Percentiles rank a stretch among this genome's conserved stretches.
Evolutionary conservation across 2,888 invertebrate genomes (phyloP).

Genomic region (Rutpela maculata): DNA sequence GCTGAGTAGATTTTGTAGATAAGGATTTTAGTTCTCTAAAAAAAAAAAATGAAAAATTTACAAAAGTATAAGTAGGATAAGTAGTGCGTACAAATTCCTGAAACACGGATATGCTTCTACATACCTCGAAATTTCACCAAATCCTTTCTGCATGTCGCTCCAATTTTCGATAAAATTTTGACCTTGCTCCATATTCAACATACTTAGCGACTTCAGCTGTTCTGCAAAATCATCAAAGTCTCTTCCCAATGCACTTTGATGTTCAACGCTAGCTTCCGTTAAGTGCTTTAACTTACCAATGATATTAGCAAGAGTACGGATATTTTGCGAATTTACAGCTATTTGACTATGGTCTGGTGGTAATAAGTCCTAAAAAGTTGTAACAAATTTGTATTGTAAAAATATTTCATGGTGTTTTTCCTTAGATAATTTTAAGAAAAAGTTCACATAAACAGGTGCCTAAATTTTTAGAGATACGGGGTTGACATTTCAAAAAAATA

Average conservation of each 20-base stretch:
- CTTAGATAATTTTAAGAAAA: too few species aligned
- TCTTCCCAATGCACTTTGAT: slow-evolving; percentile 72
- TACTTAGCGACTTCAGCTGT: slow-evolving; percentile 75
- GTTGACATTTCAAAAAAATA: too few species aligned
- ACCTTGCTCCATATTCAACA: slow-evolving; percentile 63
- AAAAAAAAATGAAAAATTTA: slow-evolving; percentile 1
- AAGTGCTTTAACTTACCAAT: slow-evolving; percentile 76
- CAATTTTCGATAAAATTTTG: slow-evolving; percentile 69
- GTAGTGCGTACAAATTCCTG: too few species aligned
- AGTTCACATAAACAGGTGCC: too few species aligned
- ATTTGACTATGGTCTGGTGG: slow-evolving; percentile 77
- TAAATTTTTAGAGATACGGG: too few species aligned
- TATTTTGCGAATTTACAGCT: slow-evolving; percentile 77
- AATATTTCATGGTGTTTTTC: too few species aligned
- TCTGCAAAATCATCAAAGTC: slow-evolving; percentile 77
- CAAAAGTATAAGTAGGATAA: too few species aligned
- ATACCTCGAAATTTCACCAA: slow-evolving; percentile 75
- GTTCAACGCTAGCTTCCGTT: slow-evolving; percentile 73
- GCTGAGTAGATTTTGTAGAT: slow-evolving; percentile 75
- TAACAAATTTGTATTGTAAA: too few species aligned
- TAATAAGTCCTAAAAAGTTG: slow-evolving; percentile 74
- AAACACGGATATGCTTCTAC: slow-evolving; percentile 1
- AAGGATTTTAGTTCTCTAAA: slow-evolving; percentile 75
- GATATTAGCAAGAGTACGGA: slow-evolving; percentile 75
- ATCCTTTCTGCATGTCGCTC: slow-evolving; percentile 76